Percentiles rank a stretch among this genome's conserved stretches.
phyloP scores from a whole-genome alignment of 2,888 invertebrate species.

The Spialia ferax region DNA sequence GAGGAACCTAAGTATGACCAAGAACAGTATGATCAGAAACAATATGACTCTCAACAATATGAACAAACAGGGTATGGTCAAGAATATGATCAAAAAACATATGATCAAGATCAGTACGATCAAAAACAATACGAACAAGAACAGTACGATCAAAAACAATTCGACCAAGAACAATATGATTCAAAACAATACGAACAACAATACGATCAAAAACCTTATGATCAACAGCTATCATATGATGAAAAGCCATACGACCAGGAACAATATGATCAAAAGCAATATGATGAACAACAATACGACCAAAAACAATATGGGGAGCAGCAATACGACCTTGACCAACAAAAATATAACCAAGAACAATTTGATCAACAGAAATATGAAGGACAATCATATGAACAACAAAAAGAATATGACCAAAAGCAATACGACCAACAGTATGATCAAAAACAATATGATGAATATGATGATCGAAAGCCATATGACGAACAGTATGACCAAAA shows the following conservation, averaged over 20 bases:
- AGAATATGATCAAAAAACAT: constrained; percentile 36
- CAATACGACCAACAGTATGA: constrained; percentile 45
- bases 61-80: constrained; percentile 48
- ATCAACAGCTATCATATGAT: constrained; percentile 39
- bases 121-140: constrained; percentile 28
- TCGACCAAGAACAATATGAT: constrained; percentile 48
- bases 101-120: constrained; percentile 35
- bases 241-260: constrained; percentile 45
- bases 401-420: constrained; percentile 45
- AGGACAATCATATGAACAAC: constrained; percentile 40
- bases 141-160: constrained; percentile 40
- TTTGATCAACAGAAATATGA: constrained; percentile 57
- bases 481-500: constrained; percentile 40
- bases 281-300: constrained; percentile 46
- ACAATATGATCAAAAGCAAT: constrained; percentile 46
- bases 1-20: constrained; percentile 36
- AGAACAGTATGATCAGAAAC: constrained; percentile 38
- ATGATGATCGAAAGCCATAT: constrained; percentile 20
- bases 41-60: constrained; percentile 28
- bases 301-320: constrained; percentile 46
- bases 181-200: constrained; percentile 43
- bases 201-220: constrained; percentile 39
- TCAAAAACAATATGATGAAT: constrained; percentile 35
- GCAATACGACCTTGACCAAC: constrained; percentile 46
- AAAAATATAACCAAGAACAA: constrained; percentile 51